Conservation (phyloP, 2,113 vertebrate genomes). For the Oreochromis tanganicae region DNA sequence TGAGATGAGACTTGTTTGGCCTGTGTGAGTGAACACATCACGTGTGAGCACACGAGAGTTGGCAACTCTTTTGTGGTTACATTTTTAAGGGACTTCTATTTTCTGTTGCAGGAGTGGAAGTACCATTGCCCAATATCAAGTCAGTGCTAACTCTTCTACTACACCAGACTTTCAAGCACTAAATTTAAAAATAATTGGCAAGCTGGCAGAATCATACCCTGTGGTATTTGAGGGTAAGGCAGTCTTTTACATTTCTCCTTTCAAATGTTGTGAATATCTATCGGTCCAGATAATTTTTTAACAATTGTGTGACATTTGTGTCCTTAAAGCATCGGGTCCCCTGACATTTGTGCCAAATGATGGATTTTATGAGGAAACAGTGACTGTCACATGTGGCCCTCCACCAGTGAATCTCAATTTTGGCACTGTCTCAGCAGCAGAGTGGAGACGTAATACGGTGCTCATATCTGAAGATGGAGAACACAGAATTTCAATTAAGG, state of each 20-base stretch:
- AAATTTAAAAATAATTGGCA: background rate
- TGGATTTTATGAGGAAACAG: accelerated
- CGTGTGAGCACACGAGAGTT: no score
- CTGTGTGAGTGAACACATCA: no score
- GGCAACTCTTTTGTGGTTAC: no score
- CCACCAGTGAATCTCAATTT: background rate
- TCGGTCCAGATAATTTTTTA: background rate
- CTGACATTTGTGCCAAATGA: background rate
- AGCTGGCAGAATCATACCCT: background rate
- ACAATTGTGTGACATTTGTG: background rate
- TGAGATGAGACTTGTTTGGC: no score
- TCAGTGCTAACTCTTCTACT: background rate
- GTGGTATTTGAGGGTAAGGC: constrained; percentile 15
- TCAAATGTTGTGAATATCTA: no score
- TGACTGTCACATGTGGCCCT: constrained; percentile 14
- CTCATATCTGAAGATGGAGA: background rate
- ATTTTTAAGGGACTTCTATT: background rate
- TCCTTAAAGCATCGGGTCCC: background rate
- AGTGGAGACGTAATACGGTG: background rate
- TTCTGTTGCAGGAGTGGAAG: constrained; percentile 28
- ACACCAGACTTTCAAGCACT: accelerated
- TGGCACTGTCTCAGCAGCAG: background rate
- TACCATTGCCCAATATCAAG: background rate
- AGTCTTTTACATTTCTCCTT: background rate
- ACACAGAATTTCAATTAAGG: background rate